Base-by-base conservation (phyloP, 1,140 invertebrate species). In the Drosophila nikananu region DNA sequence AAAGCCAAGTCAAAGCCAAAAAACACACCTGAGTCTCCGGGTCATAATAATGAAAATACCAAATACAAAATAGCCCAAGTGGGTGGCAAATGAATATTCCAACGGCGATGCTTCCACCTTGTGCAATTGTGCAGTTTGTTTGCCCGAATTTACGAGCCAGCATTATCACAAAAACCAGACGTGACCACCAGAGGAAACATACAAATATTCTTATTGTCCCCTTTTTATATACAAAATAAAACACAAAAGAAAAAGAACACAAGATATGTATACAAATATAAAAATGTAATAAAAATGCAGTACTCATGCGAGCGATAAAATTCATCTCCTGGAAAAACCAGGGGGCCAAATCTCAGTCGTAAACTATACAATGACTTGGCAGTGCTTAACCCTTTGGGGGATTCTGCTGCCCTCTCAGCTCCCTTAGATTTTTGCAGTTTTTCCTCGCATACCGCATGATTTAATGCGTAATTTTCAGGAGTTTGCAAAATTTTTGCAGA, bases 381-480 rank as follows among this genome's bases (percentile, higher is more conserved):
- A 83, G 63, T 76, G 72, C 52, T 77, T 77, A 77, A 77, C 74
- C 74, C 74, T 60, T 73, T 73, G 72, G 73, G 73, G 49, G 60
- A 39, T 8, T 3, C 30, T 32, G 30, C 27, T 1, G 4, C 30
- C 30, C 61, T 25, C 25, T 23, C 41, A 13, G 23, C 23, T 44
- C 23, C 44, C 37, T 46, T 27, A 37, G 41, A 19, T 35, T 39
- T 41, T 39, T 23, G n/a, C 52, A 32, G 21, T 80, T 54, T 58
- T 35, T 19, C 57, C 63, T 51, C 32, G 59, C 71, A 71, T 84
- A 72, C 84, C 83, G 77, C 84, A 89, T 87, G 84, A 87, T 87
- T 87, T 87, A 87, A 87, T 87, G 84, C 86, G 77, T 87, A 89
- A 87, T 87, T 87, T 87, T 89, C 77, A 89, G 68, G 83, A 87